These are phyloP conservation scores for Halesus radiatus DNA, from an alignment of 1,140 invertebrate species.

Conservation along the genomic window DNA sequence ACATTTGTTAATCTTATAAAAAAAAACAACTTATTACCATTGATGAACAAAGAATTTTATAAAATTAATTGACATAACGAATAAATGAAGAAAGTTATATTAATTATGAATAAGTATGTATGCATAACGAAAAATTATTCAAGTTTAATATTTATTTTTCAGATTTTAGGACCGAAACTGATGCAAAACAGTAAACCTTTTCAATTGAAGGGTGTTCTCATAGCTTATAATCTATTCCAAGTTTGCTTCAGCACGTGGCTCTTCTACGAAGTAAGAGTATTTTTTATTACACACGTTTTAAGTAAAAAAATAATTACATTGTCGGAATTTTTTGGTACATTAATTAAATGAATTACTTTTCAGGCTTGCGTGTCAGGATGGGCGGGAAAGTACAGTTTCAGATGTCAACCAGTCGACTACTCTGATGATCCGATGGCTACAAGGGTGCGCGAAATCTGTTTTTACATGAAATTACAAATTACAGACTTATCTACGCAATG, in stretches of 20 bases:
- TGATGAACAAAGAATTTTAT: no score
- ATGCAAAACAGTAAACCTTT: slow-evolving; percentile 94
- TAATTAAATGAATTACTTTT: slow-evolving; percentile 55
- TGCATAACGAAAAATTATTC: no score
- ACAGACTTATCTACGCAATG: no score
- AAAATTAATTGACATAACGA: no score
- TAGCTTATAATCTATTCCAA: slow-evolving; percentile 90
- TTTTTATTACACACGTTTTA: no score
- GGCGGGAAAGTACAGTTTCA: slow-evolving; percentile 84
- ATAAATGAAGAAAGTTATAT: no score
- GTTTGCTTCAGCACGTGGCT: slow-evolving; percentile 88
- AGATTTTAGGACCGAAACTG: slow-evolving; percentile 83
- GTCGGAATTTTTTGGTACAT: no score
- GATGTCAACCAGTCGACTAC: slow-evolving; percentile 93
- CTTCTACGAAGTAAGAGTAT: slow-evolving; percentile 81
- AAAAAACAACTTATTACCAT: no score
- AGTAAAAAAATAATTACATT: no score
- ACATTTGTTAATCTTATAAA: no score
- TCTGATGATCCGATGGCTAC: slow-evolving; percentile 81
- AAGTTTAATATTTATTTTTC: slow-evolving; percentile 58
- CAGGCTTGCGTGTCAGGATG: slow-evolving; percentile 78
- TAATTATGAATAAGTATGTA: no score
- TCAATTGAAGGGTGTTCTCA: slow-evolving; percentile 82
- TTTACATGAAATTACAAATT: no score
- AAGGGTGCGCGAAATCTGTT: slow-evolving; percentile 77